phyloP scores from a whole-genome alignment of 2,888 invertebrate species.

The Unio delphinus region DNA sequence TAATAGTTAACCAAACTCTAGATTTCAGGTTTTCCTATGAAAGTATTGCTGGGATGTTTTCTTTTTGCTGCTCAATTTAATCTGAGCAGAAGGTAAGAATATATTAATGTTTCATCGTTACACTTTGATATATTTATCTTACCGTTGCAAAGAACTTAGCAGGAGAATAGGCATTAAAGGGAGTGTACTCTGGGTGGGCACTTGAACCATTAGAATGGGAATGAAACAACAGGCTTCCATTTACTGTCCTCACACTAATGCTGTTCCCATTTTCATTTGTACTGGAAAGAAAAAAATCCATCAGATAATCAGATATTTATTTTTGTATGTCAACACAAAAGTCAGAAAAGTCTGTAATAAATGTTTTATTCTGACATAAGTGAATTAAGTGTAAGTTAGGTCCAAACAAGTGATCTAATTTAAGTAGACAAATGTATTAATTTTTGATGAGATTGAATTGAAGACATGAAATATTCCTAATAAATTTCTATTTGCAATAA shows the following conservation, averaged over 20 bases:
- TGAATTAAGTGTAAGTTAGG: not conserved
- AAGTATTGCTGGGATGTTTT: too few species aligned
- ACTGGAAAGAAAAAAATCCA: constrained; percentile 15
- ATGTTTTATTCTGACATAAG: too few species aligned
- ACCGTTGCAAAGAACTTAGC: constrained; percentile 48
- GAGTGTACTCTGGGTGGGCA: constrained; percentile 46
- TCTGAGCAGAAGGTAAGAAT: too few species aligned
- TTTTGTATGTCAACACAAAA: too few species aligned
- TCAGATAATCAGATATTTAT: not conserved
- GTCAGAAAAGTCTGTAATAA: too few species aligned
- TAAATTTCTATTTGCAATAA: too few species aligned
- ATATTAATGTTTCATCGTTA: too few species aligned
- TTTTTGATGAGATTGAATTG: constrained; percentile 1
- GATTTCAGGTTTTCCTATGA: too few species aligned
- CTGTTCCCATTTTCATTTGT: constrained; percentile 43
- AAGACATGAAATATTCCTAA: not conserved
- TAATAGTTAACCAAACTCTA: too few species aligned
- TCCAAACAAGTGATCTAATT: constrained; percentile 1
- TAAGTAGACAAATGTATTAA: not conserved
- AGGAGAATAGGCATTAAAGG: constrained; percentile 56
- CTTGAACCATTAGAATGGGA: constrained; percentile 52
- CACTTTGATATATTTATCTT: not conserved
- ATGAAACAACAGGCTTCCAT: constrained; percentile 47
- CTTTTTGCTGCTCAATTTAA: too few species aligned
- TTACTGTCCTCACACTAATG: constrained; percentile 41